These are phyloP conservation scores for Hydrochoerus hydrochaeris DNA, from an alignment of 2,113 vertebrate species.

Conservation along the genomic window DNA sequence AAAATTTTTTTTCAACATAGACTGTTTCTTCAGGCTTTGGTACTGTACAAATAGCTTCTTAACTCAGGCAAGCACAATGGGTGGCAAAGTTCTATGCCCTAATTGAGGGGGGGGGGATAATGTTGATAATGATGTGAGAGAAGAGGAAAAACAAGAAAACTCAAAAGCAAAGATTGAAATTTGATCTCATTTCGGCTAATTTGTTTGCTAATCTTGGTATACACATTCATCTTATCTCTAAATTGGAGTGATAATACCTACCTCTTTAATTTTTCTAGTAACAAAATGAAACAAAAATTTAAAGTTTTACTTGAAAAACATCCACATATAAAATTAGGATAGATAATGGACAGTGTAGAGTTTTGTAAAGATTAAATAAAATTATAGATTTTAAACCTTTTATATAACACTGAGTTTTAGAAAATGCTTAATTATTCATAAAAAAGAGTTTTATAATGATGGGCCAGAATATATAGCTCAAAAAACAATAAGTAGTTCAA, in stretches of 20 bases:
- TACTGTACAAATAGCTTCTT: neutral
- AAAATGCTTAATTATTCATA: neutral
- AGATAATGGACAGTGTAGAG: neutral
- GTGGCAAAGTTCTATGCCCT: neutral
- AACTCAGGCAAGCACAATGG: neutral
- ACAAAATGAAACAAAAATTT: neutral
- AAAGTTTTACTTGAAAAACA: neutral
- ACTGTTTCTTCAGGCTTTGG: neutral
- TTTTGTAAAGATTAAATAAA: neutral
- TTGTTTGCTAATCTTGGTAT: neutral
- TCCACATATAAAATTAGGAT: neutral
- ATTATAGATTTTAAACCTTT: neutral
- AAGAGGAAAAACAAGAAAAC: neutral
- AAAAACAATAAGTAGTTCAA: neutral
- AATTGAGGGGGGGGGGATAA: neutral
- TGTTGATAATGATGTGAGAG: neutral
- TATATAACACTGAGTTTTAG: neutral
- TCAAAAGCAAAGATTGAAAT: neutral
- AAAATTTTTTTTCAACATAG: neutral
- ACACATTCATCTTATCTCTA: neutral
- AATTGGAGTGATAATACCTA: neutral
- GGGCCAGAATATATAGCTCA: neutral
- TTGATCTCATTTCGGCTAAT: neutral
- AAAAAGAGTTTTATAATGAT: neutral
- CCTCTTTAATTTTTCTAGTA: neutral